Percentiles rank a stretch among this genome's conserved stretches.
Conservation (phyloP, 1,140 invertebrate genomes). For the Drosophila bocqueti region DNA sequence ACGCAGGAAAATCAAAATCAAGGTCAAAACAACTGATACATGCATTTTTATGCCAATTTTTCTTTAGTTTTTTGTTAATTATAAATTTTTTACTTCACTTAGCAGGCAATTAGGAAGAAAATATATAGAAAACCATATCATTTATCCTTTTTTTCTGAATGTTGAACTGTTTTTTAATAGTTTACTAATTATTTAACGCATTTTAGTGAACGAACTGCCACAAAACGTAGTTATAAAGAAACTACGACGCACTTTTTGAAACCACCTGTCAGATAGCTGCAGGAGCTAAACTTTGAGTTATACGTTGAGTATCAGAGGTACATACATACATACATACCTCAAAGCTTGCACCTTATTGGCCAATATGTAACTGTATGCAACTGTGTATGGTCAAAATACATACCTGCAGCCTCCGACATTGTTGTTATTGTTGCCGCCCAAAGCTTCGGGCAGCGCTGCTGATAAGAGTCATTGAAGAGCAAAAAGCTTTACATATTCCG, state of each 20-base stretch:
- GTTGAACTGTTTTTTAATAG: not conserved
- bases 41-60: not conserved
- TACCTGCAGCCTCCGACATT: slow-evolving; percentile 1
- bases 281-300: not conserved
- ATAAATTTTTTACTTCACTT: not conserved
- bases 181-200: not conserved
- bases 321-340: not conserved
- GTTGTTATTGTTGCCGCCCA: not conserved
- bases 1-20: too few relatives aligned
- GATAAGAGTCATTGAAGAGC: slow-evolving; percentile 10
- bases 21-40: not conserved
- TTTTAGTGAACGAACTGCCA: not conserved
- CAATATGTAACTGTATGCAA: slow-evolving; percentile 23
- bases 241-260: not conserved
- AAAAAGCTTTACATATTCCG: slow-evolving; percentile 17
- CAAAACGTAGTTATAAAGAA: not conserved
- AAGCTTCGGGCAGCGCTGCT: slow-evolving; percentile 3
- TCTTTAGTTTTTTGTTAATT: not conserved
- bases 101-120: too few relatives aligned
- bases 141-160: not conserved
- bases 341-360: slow-evolving; percentile 8
- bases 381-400: slow-evolving; percentile 6
- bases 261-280: slow-evolving; percentile 9
- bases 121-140: not conserved
- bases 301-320: not conserved